Conservation (phyloP, 2,888 invertebrate genomes). For the Eueremaeus valkanovi region DNA sequence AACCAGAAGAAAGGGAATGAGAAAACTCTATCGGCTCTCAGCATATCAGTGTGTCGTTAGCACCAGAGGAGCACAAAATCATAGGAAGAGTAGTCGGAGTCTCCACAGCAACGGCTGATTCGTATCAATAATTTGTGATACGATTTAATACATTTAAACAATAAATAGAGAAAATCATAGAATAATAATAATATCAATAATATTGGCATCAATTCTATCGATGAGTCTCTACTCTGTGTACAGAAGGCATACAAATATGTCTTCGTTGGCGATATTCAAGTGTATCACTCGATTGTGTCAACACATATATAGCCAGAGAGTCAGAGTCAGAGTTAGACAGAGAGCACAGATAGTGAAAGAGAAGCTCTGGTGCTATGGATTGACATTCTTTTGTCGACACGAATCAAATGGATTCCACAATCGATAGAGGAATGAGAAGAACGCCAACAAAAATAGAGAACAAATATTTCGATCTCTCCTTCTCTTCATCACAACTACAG, state of each 20-base stretch:
- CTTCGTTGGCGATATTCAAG: background rate
- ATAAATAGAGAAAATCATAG: background rate
- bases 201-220: background rate
- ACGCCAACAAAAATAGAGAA: background rate
- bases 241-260: background rate
- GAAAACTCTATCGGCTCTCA: background rate
- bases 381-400: background rate
- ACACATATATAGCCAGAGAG: background rate
- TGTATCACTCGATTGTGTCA: background rate
- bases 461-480: background rate
- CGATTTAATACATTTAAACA: conserved; percentile 12
- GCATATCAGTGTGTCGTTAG: background rate
- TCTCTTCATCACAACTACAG: no score
- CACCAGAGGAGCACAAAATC: background rate
- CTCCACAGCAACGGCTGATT: conserved; percentile 5
- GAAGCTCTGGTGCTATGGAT: background rate
- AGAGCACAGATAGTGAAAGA: background rate
- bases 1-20: no score
- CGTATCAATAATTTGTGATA: background rate
- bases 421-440: background rate
- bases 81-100: background rate
- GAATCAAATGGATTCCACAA: background rate
- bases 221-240: no score
- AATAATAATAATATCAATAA: no score
- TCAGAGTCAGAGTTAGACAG: no score